A percentile compares a stretch with the other conserved stretches of the same genome.
Conservation (phyloP, 2,113 vertebrate genomes). For the Galeopterus variegatus region DNA sequence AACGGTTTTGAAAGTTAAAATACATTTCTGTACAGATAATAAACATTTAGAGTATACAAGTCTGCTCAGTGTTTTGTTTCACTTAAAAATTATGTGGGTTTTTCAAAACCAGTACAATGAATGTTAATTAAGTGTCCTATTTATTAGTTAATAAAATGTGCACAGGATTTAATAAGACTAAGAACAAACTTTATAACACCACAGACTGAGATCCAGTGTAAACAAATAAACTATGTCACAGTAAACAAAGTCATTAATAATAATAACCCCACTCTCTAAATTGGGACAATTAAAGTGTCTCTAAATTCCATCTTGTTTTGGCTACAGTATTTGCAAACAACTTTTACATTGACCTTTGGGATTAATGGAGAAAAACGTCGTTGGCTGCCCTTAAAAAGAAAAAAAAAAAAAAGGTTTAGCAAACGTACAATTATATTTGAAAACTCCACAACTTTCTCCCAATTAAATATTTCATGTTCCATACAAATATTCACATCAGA, state of each 20-base stretch:
- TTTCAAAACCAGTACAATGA: slow-evolving; percentile 45
- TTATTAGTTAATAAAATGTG: slow-evolving; percentile 57
- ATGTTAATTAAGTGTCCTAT: slow-evolving; percentile 35
- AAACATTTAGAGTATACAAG: background rate
- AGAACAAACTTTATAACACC: slow-evolving; percentile 55
- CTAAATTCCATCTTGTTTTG: slow-evolving; percentile 66
- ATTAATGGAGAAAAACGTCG: slow-evolving; percentile 68
- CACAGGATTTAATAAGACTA: slow-evolving; percentile 53
- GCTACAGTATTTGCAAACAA: slow-evolving; percentile 70
- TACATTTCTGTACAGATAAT: slow-evolving; percentile 2
- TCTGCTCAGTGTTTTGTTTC: slow-evolving; percentile 24
- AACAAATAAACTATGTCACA: slow-evolving; percentile 26
- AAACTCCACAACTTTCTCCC: slow-evolving; percentile 56
- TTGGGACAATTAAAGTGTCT: slow-evolving; percentile 7
- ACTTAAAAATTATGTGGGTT: slow-evolving; percentile 53
- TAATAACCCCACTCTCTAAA: slow-evolving; percentile 41
- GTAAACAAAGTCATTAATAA: slow-evolving; percentile 58
- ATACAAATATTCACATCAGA: slow-evolving; percentile 59
- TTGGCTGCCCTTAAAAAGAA: slow-evolving; percentile 79
- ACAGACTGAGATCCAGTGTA: slow-evolving; percentile 6
- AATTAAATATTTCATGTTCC: slow-evolving; percentile 58
- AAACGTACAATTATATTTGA: slow-evolving; percentile 69
- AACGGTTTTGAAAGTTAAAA: slow-evolving; percentile 58
- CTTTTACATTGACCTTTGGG: slow-evolving; percentile 62
- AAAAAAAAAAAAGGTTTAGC: slow-evolving; percentile 77